Conservation (phyloP, 2,797 vertebrate species). For the Eulemur rubriventer region DNA sequence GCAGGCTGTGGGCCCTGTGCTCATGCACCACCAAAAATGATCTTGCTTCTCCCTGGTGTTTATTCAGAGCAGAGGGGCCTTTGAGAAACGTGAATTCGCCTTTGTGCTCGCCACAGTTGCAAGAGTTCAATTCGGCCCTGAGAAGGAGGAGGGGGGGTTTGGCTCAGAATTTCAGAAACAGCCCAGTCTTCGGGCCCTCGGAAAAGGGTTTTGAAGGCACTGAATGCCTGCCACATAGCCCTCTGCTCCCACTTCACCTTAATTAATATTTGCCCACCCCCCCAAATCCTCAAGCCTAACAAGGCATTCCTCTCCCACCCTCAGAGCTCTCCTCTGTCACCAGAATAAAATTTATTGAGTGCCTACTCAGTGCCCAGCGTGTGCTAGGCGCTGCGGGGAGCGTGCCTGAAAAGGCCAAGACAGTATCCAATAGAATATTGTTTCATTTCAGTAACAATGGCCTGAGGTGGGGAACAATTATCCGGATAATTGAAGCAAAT, state of each 20-base stretch:
- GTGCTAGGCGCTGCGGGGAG: constrained; percentile 67
- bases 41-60: constrained; percentile 22
- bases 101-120: neutral
- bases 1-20: neutral
- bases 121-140: constrained; percentile 43
- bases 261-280: neutral
- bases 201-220: neutral
- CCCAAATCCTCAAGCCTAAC: neutral
- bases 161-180: constrained; percentile 21
- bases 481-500: constrained; percentile 81
- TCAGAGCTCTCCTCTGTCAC: constrained; percentile 60
- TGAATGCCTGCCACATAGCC: neutral
- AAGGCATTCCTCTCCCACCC: constrained; percentile 37
- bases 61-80: constrained; percentile 46
- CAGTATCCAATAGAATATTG: constrained; percentile 77
- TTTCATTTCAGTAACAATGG: constrained; percentile 78
- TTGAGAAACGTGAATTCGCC: neutral
- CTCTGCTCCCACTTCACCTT: neutral
- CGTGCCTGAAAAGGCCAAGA: constrained; percentile 62
- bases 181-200: neutral
- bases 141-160: neutral
- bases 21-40: constrained; percentile 29
- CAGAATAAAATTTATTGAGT: constrained; percentile 74
- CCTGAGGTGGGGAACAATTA: constrained; percentile 75
- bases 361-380: constrained; percentile 72